phyloP scores from a whole-genome alignment of 2,888 invertebrate genomes.

The Pterobdella sp. region DNA sequence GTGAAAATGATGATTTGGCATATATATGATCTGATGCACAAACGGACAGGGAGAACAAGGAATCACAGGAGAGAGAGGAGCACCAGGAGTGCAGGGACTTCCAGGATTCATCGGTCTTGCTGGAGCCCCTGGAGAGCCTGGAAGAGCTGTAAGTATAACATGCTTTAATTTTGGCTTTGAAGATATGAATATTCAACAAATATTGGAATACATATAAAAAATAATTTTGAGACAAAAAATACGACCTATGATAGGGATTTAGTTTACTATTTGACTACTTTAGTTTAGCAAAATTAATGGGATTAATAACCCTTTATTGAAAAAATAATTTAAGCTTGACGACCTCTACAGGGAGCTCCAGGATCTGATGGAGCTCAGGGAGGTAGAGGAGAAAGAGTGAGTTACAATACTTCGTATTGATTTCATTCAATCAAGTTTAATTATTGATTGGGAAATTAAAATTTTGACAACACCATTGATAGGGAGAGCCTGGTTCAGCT shows the following conservation, averaged over 20 bases:
- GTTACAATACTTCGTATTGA: background rate
- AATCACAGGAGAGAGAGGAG: constrained; percentile 35
- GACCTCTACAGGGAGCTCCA: constrained; percentile 30
- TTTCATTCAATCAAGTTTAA: background rate
- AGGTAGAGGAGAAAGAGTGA: constrained; percentile 35
- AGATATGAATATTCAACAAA: too few species aligned
- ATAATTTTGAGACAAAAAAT: too few species aligned
- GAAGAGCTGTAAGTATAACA: constrained; percentile 30
- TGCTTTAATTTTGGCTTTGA: too few species aligned
- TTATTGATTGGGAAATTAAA: background rate
- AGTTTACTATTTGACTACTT: background rate
- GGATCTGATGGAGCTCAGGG: constrained; percentile 35
- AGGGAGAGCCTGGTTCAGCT: constrained; percentile 32
- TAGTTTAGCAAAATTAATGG: background rate
- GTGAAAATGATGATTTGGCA: too few species aligned
- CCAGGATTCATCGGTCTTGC: constrained; percentile 27
- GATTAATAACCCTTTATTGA: too few species aligned
- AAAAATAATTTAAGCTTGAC: too few species aligned
- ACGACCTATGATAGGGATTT: too few species aligned
- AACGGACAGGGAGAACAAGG: constrained; percentile 29
- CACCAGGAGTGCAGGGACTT: constrained; percentile 27
- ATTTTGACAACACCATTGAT: background rate
- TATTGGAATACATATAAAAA: too few species aligned
- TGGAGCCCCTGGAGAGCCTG: constrained; percentile 33
- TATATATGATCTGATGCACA: background rate